Conservation (phyloP, 2,113 vertebrate genomes). For the Sprattus sprattus region DNA sequence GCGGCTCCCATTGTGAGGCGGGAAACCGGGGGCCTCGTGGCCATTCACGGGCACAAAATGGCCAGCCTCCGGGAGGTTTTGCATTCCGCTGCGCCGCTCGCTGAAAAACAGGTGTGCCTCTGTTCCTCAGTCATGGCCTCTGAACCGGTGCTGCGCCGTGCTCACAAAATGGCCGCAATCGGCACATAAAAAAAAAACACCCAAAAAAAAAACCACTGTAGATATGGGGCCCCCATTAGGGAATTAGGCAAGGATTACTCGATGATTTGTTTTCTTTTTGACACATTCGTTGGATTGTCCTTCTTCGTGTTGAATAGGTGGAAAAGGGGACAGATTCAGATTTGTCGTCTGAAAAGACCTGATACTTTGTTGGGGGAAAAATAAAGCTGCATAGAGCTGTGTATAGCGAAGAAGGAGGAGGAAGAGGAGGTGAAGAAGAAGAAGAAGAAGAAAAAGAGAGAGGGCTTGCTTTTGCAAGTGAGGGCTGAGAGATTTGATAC, state of each 20-base stretch:
- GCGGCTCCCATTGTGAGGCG: conserved; percentile 1
- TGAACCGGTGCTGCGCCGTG: neutral
- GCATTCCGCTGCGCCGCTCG: neutral
- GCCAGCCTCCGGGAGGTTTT: neutral
- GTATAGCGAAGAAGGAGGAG: neutral
- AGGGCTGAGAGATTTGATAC: conserved; percentile 30
- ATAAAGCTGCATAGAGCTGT: neutral
- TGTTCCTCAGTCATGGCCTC: neutral
- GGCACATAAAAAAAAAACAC: neutral
- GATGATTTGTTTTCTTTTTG: neutral
- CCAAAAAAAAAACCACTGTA: neutral
- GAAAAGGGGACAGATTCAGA: neutral
- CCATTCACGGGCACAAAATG: conserved; percentile 23
- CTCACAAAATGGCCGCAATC: neutral
- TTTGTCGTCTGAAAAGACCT: neutral
- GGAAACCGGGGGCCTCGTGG: neutral
- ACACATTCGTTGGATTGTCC: neutral
- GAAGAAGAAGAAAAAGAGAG: neutral
- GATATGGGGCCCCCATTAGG: neutral
- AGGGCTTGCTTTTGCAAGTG: conserved; percentile 11
- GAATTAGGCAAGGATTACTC: neutral
- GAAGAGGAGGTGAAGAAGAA: neutral
- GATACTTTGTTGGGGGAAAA: neutral
- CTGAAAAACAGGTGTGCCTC: conserved; percentile 8
- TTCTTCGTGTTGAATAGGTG: neutral